These are phyloP conservation scores for Yasuhikotakia modesta DNA, from an alignment of 2,797 vertebrate species.

Conservation along the genomic window DNA sequence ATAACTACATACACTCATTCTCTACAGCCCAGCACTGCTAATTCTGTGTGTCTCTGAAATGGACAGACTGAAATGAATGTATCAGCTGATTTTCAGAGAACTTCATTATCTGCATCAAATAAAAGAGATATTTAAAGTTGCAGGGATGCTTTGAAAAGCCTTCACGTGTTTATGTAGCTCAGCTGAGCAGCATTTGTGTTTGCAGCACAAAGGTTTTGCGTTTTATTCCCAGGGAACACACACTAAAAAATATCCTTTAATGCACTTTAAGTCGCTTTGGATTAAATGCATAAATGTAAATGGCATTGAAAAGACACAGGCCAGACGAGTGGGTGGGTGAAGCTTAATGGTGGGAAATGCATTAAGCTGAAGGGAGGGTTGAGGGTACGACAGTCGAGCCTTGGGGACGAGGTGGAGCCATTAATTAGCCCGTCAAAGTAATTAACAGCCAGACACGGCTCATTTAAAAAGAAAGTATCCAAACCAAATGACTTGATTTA, in stretches of 20 bases:
- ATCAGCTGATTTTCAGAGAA: too few relatives aligned
- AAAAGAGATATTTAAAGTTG: too few relatives aligned
- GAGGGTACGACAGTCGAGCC: background rate
- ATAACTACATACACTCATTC: too few relatives aligned
- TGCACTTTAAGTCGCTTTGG: too few relatives aligned
- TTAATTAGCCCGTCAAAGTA: conserved; percentile 34
- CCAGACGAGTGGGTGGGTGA: background rate
- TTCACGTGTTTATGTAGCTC: background rate
- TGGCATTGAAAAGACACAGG: background rate
- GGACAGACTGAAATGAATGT: too few relatives aligned
- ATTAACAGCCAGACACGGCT: conserved; percentile 39
- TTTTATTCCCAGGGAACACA: too few relatives aligned
- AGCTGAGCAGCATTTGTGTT: too few relatives aligned
- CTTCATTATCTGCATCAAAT: too few relatives aligned
- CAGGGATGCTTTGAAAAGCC: background rate
- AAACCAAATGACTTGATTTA: conserved; percentile 48
- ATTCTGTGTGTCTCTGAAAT: too few relatives aligned
- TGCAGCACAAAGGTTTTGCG: too few relatives aligned
- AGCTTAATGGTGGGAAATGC: background rate
- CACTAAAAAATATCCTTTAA: too few relatives aligned
- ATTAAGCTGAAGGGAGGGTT: background rate
- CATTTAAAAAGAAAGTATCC: conserved; percentile 31
- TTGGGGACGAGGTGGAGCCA: conserved; percentile 7
- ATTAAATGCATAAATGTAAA: too few relatives aligned
- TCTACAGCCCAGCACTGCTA: background rate